Base-by-base conservation (phyloP, 2,888 invertebrate genomes). In the Drosophila pegasa region DNA sequence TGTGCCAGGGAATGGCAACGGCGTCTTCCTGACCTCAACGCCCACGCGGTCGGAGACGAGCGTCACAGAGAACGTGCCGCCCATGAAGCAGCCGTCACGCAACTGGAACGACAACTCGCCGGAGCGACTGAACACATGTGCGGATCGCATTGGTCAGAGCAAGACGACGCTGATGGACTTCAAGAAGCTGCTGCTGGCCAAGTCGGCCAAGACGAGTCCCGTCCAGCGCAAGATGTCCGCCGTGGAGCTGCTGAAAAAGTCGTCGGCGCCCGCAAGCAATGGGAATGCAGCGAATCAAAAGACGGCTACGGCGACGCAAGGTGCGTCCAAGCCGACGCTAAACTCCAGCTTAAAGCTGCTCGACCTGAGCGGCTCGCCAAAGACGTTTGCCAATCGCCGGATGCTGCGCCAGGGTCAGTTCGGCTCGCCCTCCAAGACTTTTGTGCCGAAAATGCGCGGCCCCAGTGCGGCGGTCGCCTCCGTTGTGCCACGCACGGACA, bases 101-200 rank as follows among this genome's bases (percentile, higher is more conserved):
- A 82, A 90, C 31, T 91, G 91, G 89, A 82, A 69, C 62, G 86
- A 89, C 20, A 85, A 89, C 31, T 84, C 90, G 3, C 91, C 92
- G 68, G 87, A 91, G 90, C 90, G 80, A 62, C 92, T 65, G 87
- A 93, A 88, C 78, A 94, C 94, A 25, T 95, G 95, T 79, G 94
- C 94, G 7, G 95, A 95, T 90, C 93, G 95, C 71, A 94, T 94
- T 80, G 95, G 94, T 0, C 91, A 94, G 2, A 94, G 95, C 64
- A 95, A 96, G 88, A 97, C 97, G 0, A 96, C 96, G 2, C 93
- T 97, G 68, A 93, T 96, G 89, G 97, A 97, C 92, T 97, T 97
- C 90, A 97, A 97, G 90, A 95, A 95, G 86, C 93, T 97, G 14
- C 93, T 97, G 25, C 93, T 97, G 35, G 95, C 96, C 84, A 96